Conservation (phyloP, 2,888 invertebrate genomes). For the Altica lythri region DNA sequence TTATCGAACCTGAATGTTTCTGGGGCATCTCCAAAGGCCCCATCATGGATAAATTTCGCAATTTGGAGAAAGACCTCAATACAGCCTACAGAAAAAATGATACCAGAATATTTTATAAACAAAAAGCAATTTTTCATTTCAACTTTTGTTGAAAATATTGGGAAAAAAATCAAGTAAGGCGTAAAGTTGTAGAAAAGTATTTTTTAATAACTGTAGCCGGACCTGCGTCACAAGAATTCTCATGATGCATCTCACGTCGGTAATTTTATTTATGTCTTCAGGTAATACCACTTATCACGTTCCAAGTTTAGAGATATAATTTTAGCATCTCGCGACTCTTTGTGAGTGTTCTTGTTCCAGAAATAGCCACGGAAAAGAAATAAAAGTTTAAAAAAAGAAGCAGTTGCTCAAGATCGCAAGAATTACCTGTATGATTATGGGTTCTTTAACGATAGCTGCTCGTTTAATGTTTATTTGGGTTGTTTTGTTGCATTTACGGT, state of each 20-base stretch:
- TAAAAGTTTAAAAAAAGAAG: conserved; percentile 18
- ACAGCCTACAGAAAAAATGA: too few relatives aligned
- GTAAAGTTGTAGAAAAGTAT: too few relatives aligned
- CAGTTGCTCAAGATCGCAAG: conserved; percentile 13
- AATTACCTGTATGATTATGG: conserved; percentile 17
- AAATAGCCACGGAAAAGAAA: conserved; percentile 23
- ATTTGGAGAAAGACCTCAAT: too few relatives aligned
- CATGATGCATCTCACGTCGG: conserved; percentile 23
- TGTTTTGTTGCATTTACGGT: too few relatives aligned
- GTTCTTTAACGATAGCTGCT: too few relatives aligned
- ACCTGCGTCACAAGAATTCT: conserved; percentile 11
- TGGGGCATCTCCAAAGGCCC: too few relatives aligned
- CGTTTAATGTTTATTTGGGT: too few relatives aligned
- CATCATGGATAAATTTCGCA: too few relatives aligned
- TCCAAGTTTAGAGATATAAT: conserved; percentile 23
- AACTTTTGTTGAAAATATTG: too few relatives aligned
- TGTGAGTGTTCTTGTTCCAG: conserved; percentile 25
- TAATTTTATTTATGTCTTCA: conserved; percentile 28
- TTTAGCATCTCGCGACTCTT: conserved; percentile 21
- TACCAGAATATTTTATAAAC: background rate
- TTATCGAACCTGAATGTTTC: too few relatives aligned
- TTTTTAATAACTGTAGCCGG: too few relatives aligned
- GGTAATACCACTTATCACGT: conserved; percentile 24
- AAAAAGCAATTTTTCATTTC: background rate
- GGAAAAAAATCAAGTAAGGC: too few relatives aligned